Evolutionary conservation across 2,797 vertebrate species (phyloP), one percentile per base, ranked within the genome.

Genomic region (Cetoscarus ocellatus): DNA sequence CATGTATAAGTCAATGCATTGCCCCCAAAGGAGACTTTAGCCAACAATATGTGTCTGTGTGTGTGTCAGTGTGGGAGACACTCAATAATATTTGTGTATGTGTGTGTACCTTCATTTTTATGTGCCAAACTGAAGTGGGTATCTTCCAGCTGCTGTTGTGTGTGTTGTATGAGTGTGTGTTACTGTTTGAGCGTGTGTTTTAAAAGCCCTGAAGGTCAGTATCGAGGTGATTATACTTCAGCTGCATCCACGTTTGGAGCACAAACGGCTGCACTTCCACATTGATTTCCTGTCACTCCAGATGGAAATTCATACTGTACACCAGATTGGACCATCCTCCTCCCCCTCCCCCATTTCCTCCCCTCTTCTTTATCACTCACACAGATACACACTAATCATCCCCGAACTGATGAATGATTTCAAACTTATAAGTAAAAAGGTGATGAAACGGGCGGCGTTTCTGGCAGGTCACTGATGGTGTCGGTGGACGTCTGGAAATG

Each of bases 201-300:
- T 52, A 1, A 0, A 66, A 65, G 54, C 76, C 65, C 75, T 80
- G 79, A 89, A 92, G 91, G 90, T 92, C 90, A 83, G 56, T 5
- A 6, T 45, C 56, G 74, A 80, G 86, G 86, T 88, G 86, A 90
- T 90, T 86, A 90, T 82, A 67, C 73, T 82, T 83, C 65, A 82
- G 82, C 80, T 69, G 75, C 81, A 66, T 82, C 74, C 77, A 85
- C 70, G 67, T 88, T 75, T 77, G 70, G 78, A 88, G 77, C 69
- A 81, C 62, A 87, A 80, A 86, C 71, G 73, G 80, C 84, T 86
- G 88, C 80, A 86, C 80, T 83, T 87, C 59, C 84, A 58, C 75
- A 94, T 93, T 86, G 93, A 93, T 93, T 93, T 93, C 73, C 86
- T 89, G 91, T 92, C 90, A 85, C 70, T 82, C 69, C 75, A 79